Conservation (phyloP, 2,888 invertebrate genomes). For the Chymomyza procnemis region DNA sequence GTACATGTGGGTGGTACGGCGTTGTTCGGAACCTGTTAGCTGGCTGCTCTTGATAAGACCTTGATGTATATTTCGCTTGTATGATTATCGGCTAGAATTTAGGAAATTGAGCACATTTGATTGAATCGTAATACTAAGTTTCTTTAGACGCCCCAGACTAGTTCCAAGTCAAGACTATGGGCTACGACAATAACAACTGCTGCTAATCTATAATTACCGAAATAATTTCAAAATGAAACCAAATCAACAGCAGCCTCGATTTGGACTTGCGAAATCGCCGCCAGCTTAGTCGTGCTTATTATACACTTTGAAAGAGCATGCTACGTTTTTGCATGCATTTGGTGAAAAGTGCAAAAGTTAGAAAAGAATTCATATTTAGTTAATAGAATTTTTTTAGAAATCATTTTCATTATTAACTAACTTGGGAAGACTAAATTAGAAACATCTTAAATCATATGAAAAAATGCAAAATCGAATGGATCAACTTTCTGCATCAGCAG, state of each 20-base stretch:
- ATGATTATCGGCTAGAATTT: slow-evolving; percentile 28
- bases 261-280: slow-evolving; percentile 32
- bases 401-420: too few species aligned
- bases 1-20: background rate
- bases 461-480: too few species aligned
- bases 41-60: background rate
- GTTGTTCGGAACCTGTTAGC: background rate
- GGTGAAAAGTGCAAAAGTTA: too few species aligned
- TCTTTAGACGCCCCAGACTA: slow-evolving; percentile 38
- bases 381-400: too few species aligned
- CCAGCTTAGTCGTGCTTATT: slow-evolving; percentile 18
- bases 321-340: background rate
- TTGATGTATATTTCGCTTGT: slow-evolving; percentile 30
- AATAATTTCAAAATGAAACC: slow-evolving; percentile 23
- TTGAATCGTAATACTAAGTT: slow-evolving; percentile 36
- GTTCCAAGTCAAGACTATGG: slow-evolving; percentile 41
- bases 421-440: too few species aligned
- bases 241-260: slow-evolving; percentile 17
- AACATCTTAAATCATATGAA: too few species aligned
- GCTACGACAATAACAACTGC: slow-evolving; percentile 11
- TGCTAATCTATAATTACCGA: slow-evolving; percentile 32
- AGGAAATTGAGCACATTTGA: slow-evolving; percentile 30
- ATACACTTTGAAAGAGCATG: background rate
- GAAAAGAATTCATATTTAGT: too few species aligned
- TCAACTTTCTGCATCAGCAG: too few species aligned